A percentile compares a stretch with the other conserved stretches of the same genome.
Evolutionary conservation across 2,113 vertebrate genomes (phyloP).

Genomic region (Bothrops jararaca): DNA sequence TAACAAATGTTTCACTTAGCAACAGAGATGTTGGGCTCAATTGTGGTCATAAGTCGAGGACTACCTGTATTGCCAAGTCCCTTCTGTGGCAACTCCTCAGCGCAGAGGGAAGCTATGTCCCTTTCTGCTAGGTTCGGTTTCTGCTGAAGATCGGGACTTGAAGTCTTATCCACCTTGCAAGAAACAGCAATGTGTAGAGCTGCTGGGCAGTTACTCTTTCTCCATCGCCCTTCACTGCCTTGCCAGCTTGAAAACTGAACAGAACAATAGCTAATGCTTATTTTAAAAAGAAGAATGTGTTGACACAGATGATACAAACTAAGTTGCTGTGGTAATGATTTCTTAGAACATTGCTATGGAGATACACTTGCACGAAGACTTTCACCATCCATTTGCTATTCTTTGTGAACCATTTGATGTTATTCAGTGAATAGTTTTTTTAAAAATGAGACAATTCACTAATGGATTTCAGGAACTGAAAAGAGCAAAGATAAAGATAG

Average conservation of each 20-base stretch:
- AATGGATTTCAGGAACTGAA: background rate
- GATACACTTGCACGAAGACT: background rate
- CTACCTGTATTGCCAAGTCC: no score
- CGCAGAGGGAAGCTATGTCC: background rate
- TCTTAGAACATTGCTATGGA: background rate
- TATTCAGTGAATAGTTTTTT: background rate
- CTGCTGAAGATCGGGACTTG: background rate
- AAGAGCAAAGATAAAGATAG: background rate
- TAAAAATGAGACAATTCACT: background rate
- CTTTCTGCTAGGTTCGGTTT: background rate
- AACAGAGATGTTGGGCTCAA: no score
- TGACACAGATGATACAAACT: background rate
- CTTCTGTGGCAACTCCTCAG: background rate
- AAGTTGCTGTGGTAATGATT: background rate
- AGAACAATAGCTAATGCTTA: background rate
- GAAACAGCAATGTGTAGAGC: background rate
- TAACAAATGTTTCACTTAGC: no score
- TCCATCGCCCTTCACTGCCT: background rate
- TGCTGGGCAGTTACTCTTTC: background rate
- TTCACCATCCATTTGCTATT: background rate
- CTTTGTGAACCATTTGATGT: background rate
- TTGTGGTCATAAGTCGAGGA: no score
- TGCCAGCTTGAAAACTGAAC: background rate
- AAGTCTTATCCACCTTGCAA: background rate
- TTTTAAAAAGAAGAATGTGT: background rate